These are phyloP conservation scores for Syrphus vitripennis DNA, from an alignment of 2,888 invertebrate species.

Conservation along the genomic window DNA sequence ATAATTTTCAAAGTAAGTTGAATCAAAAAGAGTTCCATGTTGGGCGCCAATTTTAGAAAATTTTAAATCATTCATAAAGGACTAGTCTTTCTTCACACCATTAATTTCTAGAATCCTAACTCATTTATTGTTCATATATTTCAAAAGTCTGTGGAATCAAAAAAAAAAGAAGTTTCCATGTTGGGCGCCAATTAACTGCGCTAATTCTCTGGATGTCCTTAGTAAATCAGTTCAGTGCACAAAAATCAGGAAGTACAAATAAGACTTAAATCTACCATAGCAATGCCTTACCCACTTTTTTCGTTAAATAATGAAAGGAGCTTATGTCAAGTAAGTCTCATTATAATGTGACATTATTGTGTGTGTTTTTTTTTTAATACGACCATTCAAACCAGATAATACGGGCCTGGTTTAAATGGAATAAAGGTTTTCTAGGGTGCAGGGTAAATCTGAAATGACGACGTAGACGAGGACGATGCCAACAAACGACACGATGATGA, in stretches of 20 bases:
- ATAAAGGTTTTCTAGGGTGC: constrained; percentile 44
- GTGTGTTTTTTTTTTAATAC: neutral
- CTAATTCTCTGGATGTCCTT: neutral
- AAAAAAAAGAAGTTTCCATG: neutral
- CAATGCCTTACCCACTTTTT: neutral
- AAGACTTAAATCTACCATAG: neutral
- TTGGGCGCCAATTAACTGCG: neutral
- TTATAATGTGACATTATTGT: neutral
- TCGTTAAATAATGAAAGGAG: neutral
- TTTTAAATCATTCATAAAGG: too few species aligned
- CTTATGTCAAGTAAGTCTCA: neutral
- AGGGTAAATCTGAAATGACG: constrained; percentile 18
- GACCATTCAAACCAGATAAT: neutral
- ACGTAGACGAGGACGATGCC: constrained; percentile 41
- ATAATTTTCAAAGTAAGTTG: neutral
- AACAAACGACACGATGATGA: constrained; percentile 29
- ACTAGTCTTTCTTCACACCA: too few species aligned
- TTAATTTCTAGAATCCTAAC: too few species aligned
- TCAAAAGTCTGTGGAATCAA: neutral
- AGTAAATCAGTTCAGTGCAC: neutral
- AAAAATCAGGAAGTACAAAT: neutral
- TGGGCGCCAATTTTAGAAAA: neutral
- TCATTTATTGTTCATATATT: too few species aligned
- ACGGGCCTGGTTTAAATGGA: constrained; percentile 12
- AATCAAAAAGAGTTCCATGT: neutral